A percentile compares a stretch with the other conserved stretches of the same genome.
These are phyloP conservation scores for Dinoponera quadriceps DNA, from an alignment of 1,140 invertebrate genomes.

Conservation along the genomic window DNA sequence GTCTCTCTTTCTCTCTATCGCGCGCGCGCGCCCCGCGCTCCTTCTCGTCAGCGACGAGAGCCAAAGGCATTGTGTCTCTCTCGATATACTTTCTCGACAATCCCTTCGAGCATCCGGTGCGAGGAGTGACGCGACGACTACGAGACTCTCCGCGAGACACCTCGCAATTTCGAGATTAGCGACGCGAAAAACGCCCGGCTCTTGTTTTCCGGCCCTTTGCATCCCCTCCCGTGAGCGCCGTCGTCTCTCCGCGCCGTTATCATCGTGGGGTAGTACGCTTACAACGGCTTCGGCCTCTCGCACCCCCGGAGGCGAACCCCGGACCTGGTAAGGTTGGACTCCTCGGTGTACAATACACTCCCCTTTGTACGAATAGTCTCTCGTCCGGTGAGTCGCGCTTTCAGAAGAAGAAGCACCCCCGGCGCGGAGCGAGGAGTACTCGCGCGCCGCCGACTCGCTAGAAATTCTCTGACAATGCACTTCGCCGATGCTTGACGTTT, in stretches of 20 bases:
- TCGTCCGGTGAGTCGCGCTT: constrained; percentile 50
- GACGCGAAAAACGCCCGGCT: constrained; percentile 14
- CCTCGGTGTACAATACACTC: constrained; percentile 52
- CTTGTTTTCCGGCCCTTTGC: neutral
- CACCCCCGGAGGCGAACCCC: constrained; percentile 36
- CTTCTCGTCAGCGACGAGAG: neutral
- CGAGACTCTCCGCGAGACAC: neutral
- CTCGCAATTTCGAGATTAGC: constrained; percentile 27
- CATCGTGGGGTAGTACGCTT: constrained; percentile 10
- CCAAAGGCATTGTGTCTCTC: neutral
- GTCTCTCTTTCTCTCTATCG: no score
- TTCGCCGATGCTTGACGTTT: constrained; percentile 56
- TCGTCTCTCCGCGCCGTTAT: neutral
- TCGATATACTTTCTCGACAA: neutral
- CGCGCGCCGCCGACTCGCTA: constrained; percentile 49
- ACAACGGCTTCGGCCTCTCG: constrained; percentile 3
- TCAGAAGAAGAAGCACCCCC: constrained; percentile 32
- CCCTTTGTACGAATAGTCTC: constrained; percentile 49
- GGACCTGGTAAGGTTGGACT: constrained; percentile 17
- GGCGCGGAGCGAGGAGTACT: constrained; percentile 17
- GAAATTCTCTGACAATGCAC: constrained; percentile 57
- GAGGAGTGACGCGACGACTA: neutral
- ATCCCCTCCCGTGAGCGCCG: neutral
- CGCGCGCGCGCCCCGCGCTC: neutral
- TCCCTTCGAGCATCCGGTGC: neutral